Base-by-base conservation (phyloP, 2,888 invertebrate species). In the Theretra japonica region DNA sequence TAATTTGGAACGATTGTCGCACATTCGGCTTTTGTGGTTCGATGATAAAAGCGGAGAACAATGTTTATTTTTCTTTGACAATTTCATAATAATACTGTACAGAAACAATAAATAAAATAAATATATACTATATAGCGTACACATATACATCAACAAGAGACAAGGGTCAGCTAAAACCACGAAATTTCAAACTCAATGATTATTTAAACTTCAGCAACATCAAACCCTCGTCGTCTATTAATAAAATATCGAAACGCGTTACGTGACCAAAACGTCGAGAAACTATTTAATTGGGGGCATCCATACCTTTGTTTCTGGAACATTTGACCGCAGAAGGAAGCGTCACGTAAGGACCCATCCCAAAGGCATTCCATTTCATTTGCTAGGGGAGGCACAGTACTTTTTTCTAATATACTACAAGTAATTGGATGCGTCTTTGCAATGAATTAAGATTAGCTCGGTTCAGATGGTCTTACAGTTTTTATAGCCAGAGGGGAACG, bases 301-400 rank as follows among this genome's bases (percentile, higher is more conserved):
- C 79, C 84, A 86, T 85, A 84, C 82, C 82, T 83, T 85, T 86
- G 88, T 87, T 85, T 85, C 73, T 70, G 73, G 74, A 82, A 84
- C 82, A 79, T 79, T 80, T 76, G 80, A 81, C 80, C 80, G 78
- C 82, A 80, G 75, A 69, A 75, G 76, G 74, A 75, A 77, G 76
- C 72, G 72, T 70, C 82, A 82, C 83, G 80, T 81, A 77, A 84
- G 85, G 88, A 83, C 81, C 82, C 76, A 77, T 87, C 94, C 87
- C 92, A 19, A 72, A 92, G 92, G 93, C 91, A 89, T 88, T 88
- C 91, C 89, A 93, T 93, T 93, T 93, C 93, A 93, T 94, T 94
- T 94, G 92, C 91, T 91, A 79, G 80, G 87, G 88, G 87, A 84
- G 81, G 79, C n/a, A 79, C 15, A 41, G 83, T 91, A 87, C 86